A percentile compares a stretch with the other conserved stretches of the same genome.
Conservation (phyloP, 2,888 invertebrate genomes). For the Acholoe squamosa region DNA sequence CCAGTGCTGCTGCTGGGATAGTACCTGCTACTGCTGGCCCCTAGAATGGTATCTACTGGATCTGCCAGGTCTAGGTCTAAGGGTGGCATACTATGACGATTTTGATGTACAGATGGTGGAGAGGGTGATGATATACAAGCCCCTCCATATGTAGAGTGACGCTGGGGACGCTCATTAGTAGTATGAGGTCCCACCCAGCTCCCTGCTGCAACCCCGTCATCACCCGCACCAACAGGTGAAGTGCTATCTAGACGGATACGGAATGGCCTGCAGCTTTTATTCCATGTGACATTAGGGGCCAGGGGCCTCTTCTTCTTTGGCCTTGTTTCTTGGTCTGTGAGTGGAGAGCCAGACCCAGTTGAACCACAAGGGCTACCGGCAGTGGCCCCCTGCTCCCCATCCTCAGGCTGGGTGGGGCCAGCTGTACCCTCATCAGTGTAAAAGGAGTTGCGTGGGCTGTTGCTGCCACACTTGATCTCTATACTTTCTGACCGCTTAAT, state of each 20-base stretch:
- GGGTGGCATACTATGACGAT: conserved; percentile 36
- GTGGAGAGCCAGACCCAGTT: conserved; percentile 25
- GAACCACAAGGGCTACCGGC: background rate
- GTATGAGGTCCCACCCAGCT: background rate
- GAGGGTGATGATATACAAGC: background rate
- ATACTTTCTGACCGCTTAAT: conserved; percentile 64
- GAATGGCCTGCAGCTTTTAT: conserved; percentile 54
- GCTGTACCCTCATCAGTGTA: background rate
- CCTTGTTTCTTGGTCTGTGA: background rate
- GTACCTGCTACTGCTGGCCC: conserved; percentile 11
- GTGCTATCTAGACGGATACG: conserved; percentile 33
- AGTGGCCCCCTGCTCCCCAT: background rate
- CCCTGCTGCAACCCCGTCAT: background rate
- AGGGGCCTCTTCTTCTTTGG: background rate
- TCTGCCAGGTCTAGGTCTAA: conserved; percentile 55
- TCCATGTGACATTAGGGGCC: conserved; percentile 55
- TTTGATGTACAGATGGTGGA: background rate
- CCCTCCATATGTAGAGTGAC: background rate
- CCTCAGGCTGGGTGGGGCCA: background rate
- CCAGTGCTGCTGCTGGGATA: background rate
- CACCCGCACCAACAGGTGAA: background rate
- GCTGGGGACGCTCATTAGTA: background rate
- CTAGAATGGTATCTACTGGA: conserved; percentile 51
- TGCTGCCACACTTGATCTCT: conserved; percentile 62
- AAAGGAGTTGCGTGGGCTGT: conserved; percentile 65